phyloP scores from a whole-genome alignment of 2,797 vertebrate genomes.

The Sarcoramphus papa region DNA sequence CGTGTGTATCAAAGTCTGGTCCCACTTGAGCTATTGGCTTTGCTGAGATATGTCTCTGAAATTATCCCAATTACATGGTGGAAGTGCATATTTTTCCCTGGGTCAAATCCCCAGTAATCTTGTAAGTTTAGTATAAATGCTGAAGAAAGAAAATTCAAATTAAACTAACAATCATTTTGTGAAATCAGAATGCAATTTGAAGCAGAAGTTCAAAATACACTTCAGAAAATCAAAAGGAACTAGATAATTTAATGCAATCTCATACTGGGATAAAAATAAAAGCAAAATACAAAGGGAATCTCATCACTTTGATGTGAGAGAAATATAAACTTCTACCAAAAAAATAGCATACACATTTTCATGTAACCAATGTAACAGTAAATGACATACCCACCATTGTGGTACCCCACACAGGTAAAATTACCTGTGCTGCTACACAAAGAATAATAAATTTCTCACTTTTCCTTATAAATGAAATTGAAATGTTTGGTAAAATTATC shows the following conservation, averaged over 20 bases:
- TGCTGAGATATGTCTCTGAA: background rate
- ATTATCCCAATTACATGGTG: background rate
- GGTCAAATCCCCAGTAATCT: background rate
- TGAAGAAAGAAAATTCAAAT: background rate
- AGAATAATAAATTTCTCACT: background rate
- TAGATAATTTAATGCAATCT: background rate
- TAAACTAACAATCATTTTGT: background rate
- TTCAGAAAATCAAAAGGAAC: conserved; percentile 19
- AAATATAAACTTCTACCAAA: background rate
- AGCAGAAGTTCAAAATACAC: background rate
- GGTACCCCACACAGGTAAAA: background rate
- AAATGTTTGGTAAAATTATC: background rate
- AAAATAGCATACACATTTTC: background rate
- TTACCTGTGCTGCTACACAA: background rate
- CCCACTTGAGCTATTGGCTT: background rate
- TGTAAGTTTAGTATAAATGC: background rate
- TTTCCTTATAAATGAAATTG: background rate
- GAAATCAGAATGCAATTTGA: background rate
- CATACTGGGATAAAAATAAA: conserved; percentile 12
- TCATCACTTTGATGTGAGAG: background rate
- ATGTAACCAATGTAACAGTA: background rate
- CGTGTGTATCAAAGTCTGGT: background rate
- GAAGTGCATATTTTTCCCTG: background rate
- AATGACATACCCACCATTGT: background rate
- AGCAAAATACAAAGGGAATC: conserved; percentile 25